Base-by-base conservation (phyloP, 2,113 vertebrate genomes). In the Copsychus sechellarum region DNA sequence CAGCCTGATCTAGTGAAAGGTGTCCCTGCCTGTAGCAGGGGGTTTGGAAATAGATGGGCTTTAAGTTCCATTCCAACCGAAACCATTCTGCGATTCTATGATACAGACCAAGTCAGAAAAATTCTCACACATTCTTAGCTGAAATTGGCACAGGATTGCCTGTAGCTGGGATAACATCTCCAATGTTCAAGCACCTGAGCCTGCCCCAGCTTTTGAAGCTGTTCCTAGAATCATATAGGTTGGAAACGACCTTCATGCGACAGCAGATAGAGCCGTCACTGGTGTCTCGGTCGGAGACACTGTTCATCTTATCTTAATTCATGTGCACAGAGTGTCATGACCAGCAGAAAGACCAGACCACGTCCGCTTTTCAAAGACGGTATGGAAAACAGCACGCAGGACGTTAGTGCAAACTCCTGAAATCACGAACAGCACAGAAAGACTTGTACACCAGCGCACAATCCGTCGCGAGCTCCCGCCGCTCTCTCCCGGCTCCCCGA, bases 391-490 rank as follows among this genome's bases (percentile, higher is more conserved):
- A 11, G 33, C 2, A 0, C 3, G 57, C 42, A 12, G 20, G 28
- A 18, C 2, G 1, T 14, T 19, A 21, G 36, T 1, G 33, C n/a
- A 33, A 28, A 64, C 60, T 20, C 40, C 21, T 10, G 42, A 29
- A 58, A 38, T 9, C 21, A 5, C 24, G 2, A 23, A 4, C 8
- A 25, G 77, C 13, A 5, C 73, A 28, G 54, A 50, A 50, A 31
- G 23, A 3, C 38, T 24, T 24, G 28, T 17, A 38, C 14, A 28
- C 17, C 78, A 31, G 0, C 16, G 14, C 7, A 2, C 26, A 2
- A 3, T 5, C 22, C 3, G 3, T 13, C 6, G 12, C 3, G n/a
- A 31, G 3, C 29, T 22, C 40, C 29, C 2, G 1, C 2, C 2
- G 26, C 29, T 31, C 51, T 6, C 38, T 12, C 48, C 6, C 7